These are phyloP conservation scores for Chrysemys picta DNA, from an alignment of 2,113 vertebrate genomes.

Conservation along the genomic window DNA sequence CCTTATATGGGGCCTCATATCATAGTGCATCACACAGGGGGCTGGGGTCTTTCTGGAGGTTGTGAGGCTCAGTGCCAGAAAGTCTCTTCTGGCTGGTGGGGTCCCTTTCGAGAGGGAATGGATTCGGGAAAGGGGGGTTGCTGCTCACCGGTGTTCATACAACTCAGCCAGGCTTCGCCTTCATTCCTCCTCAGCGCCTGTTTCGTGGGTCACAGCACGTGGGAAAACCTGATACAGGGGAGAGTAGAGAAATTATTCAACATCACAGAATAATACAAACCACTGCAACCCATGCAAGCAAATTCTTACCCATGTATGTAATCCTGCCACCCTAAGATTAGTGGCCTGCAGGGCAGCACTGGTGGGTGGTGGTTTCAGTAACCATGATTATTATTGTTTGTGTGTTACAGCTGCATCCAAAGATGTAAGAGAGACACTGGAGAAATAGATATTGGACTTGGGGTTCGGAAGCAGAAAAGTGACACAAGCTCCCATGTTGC, in stretches of 20 bases:
- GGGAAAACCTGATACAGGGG: background rate
- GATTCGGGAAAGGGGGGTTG: background rate
- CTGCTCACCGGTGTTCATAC: background rate
- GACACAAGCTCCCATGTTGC: constrained; percentile 25
- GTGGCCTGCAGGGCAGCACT: background rate
- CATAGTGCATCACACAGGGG: background rate
- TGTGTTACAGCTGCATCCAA: constrained; percentile 61
- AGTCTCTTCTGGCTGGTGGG: background rate
- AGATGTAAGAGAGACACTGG: background rate
- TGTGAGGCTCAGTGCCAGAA: background rate
- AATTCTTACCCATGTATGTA: background rate
- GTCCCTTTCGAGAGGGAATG: background rate
- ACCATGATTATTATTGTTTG: background rate
- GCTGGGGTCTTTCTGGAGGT: background rate
- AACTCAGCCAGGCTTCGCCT: background rate
- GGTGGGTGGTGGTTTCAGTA: background rate
- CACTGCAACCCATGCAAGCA: background rate
- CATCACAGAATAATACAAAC: background rate
- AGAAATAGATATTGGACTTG: constrained; percentile 68
- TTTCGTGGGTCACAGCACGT: background rate
- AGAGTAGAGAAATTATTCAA: background rate
- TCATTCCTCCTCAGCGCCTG: background rate
- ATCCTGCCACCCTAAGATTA: background rate
- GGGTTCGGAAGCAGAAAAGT: constrained; percentile 47
- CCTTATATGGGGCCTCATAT: background rate